A percentile compares a stretch with the other conserved stretches of the same genome.
These are phyloP conservation scores for Kryptopterus vitreolus DNA, from an alignment of 2,797 vertebrate species.

Conservation along the genomic window DNA sequence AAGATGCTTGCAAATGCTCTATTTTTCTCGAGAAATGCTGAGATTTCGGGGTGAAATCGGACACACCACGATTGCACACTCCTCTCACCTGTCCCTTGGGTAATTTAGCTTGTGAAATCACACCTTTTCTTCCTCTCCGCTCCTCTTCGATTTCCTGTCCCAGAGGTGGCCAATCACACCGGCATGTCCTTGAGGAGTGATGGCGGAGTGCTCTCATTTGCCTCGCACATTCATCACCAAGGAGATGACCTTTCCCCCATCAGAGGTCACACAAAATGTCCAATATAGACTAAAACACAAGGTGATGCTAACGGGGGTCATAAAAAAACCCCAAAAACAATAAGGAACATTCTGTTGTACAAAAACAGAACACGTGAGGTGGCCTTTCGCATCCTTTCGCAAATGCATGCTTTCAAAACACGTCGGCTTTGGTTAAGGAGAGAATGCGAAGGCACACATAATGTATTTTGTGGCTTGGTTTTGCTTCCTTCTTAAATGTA, in stretches of 20 bases:
- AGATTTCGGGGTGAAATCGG: conserved; percentile 32
- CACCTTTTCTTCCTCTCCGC: conserved; percentile 73
- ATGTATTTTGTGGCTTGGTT: conserved; percentile 12
- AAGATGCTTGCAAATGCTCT: conserved; percentile 18
- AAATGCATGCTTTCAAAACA: not conserved
- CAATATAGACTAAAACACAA: conserved; percentile 60
- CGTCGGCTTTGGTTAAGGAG: not conserved
- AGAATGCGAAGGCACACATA: not conserved
- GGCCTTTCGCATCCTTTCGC: conserved; percentile 5
- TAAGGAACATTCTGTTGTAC: conserved; percentile 8
- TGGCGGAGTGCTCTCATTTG: conserved; percentile 20
- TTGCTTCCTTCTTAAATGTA: not conserved
- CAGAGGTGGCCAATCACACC: conserved; percentile 76
- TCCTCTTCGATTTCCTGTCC: conserved; percentile 84
- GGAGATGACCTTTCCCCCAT: conserved; percentile 64
- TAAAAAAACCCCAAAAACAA: not conserved
- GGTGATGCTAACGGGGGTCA: conserved; percentile 24
- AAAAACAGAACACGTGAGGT: not conserved
- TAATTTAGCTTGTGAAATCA: conserved; percentile 81
- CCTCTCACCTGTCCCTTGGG: conserved; percentile 74
- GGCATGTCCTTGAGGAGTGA: conserved; percentile 69
- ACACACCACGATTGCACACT: conserved; percentile 62
- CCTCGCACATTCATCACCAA: conserved; percentile 72
- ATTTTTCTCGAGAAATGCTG: conserved; percentile 26
- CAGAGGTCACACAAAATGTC: conserved; percentile 44